Evolutionary conservation across 92 coral and sea anemone genomes (phyloP).

Genomic region (Plumapathes pennacea): DNA sequence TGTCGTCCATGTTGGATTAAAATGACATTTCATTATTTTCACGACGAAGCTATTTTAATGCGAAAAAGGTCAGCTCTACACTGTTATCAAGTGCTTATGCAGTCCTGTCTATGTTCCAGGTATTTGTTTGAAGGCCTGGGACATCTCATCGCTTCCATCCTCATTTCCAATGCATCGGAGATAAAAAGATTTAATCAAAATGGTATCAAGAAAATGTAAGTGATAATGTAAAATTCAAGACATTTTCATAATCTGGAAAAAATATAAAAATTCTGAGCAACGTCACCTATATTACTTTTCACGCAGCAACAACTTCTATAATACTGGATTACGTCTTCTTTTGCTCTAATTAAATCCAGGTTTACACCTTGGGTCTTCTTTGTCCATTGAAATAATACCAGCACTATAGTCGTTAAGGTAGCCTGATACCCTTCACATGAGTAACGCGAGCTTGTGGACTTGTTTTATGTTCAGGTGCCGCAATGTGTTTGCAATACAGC

Average conservation of each 20-base stretch:
- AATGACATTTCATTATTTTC: too few species aligned
- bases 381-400: too few species aligned
- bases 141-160: constrained; percentile 88
- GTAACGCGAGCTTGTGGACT: too few species aligned
- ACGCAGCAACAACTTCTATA: too few species aligned
- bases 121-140: constrained; percentile 99
- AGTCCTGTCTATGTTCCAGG: constrained; percentile 18
- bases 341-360: too few species aligned
- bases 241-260: not conserved
- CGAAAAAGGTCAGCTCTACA: not conserved
- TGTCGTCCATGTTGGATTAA: too few species aligned
- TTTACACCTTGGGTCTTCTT: too few species aligned
- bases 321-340: too few species aligned
- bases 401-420: too few species aligned
- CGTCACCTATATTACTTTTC: too few species aligned
- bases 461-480: constrained; percentile 70
- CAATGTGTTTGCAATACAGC: constrained; percentile 94
- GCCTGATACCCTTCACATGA: too few species aligned
- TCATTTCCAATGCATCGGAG: constrained; percentile 80
- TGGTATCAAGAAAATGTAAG: constrained; percentile 98
- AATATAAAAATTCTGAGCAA: too few species aligned
- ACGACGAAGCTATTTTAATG: not conserved
- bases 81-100: not conserved
- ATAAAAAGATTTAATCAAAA: constrained; percentile 92
- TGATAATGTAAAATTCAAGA: not conserved